Evolutionary conservation across 2,113 vertebrate species (phyloP).

Genomic region (Aramus guarauna): DNA sequence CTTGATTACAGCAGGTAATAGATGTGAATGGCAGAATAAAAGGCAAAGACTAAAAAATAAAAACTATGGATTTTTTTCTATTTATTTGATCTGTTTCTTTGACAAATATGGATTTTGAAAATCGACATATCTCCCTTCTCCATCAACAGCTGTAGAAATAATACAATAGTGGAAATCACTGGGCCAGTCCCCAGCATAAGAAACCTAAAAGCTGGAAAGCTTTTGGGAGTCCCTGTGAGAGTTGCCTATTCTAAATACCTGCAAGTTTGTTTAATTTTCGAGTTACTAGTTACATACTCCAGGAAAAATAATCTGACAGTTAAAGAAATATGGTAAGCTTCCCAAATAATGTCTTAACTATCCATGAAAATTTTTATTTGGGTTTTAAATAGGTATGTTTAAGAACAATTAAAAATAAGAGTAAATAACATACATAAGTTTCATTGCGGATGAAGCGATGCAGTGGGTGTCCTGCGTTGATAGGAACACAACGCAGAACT

Average conservation of each 20-base stretch:
- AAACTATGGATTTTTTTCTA: not conserved
- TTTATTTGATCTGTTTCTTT: not conserved
- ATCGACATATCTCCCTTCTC: not conserved
- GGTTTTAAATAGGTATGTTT: not conserved
- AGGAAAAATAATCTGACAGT: not conserved
- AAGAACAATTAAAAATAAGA: not conserved
- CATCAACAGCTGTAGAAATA: not conserved
- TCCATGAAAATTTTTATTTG: not conserved
- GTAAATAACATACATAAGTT: rapidly evolving
- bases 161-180: not conserved
- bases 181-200: not conserved
- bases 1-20: not conserved
- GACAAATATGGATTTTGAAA: not conserved
- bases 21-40: not conserved
- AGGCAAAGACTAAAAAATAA: not conserved
- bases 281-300: not conserved
- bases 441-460: not conserved
- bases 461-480: not conserved
- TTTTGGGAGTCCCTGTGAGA: not conserved
- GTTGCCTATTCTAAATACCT: not conserved
- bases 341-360: not conserved
- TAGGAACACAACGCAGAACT: not conserved
- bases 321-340: not conserved
- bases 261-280: not conserved
- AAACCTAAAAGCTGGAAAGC: not conserved